phyloP scores from a whole-genome alignment of 2,113 vertebrate genomes.

The Semicossyphus pulcher region DNA sequence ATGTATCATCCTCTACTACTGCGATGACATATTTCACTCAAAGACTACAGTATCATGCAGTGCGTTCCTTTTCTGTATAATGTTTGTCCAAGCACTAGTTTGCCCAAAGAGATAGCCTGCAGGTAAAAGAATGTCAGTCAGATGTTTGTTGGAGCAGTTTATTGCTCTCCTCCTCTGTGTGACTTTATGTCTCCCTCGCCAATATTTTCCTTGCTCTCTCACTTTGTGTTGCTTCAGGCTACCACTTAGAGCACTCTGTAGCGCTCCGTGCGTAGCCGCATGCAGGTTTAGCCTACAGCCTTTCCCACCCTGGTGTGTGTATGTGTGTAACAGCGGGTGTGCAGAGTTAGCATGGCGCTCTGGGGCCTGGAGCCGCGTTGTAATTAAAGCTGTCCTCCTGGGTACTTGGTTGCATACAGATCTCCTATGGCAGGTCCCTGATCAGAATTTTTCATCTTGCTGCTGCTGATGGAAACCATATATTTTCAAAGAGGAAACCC shows the following conservation, averaged over 20 bases:
- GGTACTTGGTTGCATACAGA: conserved; percentile 43
- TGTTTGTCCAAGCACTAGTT: neutral
- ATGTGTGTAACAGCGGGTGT: conserved; percentile 10
- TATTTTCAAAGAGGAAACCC: conserved; percentile 19
- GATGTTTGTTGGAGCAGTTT: neutral
- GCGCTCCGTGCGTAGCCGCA: conserved; percentile 27
- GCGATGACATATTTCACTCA: too few species aligned
- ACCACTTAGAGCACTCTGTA: conserved; percentile 14
- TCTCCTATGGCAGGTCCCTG: conserved; percentile 29
- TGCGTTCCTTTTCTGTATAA: neutral
- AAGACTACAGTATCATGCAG: neutral
- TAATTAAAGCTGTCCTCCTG: conserved; percentile 68
- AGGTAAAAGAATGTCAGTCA: conserved; percentile 1
- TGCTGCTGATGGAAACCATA: neutral
- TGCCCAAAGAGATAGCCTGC: neutral
- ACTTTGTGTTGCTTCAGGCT: conserved; percentile 22
- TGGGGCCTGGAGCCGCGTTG: conserved; percentile 35
- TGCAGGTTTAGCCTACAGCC: conserved; percentile 16
- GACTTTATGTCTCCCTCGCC: neutral
- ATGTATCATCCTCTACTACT: too few species aligned
- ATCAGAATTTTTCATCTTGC: conserved; percentile 38
- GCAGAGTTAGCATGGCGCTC: conserved; percentile 52
- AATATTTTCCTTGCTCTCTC: neutral
- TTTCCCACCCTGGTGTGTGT: conserved; percentile 9
- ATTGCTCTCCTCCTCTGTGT: neutral